Evolutionary conservation across 2,888 invertebrate species (phyloP), one percentile per base, ranked within the genome.

Genomic region (Autographa pulchrina): DNA sequence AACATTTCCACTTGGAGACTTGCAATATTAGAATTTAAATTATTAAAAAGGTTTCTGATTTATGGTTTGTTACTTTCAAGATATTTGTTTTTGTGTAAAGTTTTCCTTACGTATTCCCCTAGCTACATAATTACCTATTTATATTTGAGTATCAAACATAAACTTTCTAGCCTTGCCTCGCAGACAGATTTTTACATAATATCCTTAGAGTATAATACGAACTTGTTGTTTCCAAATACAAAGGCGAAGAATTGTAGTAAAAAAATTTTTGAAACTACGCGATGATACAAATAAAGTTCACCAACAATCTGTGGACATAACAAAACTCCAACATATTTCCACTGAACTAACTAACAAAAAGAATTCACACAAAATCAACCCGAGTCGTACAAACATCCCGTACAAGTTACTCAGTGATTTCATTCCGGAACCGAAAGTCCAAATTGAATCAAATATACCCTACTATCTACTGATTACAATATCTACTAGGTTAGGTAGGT

Each of bases 371-470:
- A 79, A 80, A 75, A 76, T 71, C 63, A 81, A 78, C 70, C 67
- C 61, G 56, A 52, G 68, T 69, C 65, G 62, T 77, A 72, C 72
- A 84, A 85, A 79, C 78, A 81, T 81, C 73, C 72, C 71, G 74
- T 75, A 86, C 74, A 79, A 76, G 79, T 82, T 82, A 78, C 78
- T 81, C 64, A 80, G 78, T 84, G 71, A 85, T 84, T 81, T 83
- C 78, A 85, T 84, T 80, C 78, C 77, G 77, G 75, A 84, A 82
- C 75, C 75, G 76, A 83, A 86, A 84, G 84, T 86, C 85, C 81
- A 90, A 92, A 93, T 93, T 91, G 92, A 92, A 93, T 93, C 86
- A 90, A 91, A 91, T 78, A 78, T 90, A 85, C 87, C 83, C 83
- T 77, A 81, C 84, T 86, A 86, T 85, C 83, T 86, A 83, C 87